Evolutionary conservation across 2,888 invertebrate genomes (phyloP).

Genomic region (Aplocera efformata): DNA sequence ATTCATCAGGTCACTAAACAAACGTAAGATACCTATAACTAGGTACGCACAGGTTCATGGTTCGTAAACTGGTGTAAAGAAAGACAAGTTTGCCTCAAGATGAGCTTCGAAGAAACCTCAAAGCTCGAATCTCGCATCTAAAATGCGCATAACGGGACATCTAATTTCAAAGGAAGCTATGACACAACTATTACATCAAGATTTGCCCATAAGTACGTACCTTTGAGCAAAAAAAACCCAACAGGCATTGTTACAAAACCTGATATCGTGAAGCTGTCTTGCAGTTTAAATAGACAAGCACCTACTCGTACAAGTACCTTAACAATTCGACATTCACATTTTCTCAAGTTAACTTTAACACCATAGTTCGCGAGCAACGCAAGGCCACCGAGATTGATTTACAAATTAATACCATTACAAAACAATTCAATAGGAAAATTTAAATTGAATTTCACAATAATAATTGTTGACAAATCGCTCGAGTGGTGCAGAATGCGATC

Average conservation of each 20-base stretch:
- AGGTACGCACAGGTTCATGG: too few relatives aligned
- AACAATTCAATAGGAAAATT: constrained; percentile 36
- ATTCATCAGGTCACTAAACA: constrained; percentile 4
- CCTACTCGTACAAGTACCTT: constrained; percentile 4
- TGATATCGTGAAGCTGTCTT: constrained; percentile 19
- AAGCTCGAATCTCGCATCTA: constrained; percentile 11
- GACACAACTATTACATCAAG: constrained; percentile 20
- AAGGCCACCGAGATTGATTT: constrained; percentile 37
- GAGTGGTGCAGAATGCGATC: constrained; percentile 55
- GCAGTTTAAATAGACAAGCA: constrained; percentile 10
- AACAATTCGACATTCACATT: constrained; percentile 21
- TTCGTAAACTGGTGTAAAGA: background rate
- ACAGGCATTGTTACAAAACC: constrained; percentile 34
- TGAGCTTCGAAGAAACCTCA: constrained; percentile 14
- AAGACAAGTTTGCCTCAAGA: constrained; percentile 5
- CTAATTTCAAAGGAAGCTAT: constrained; percentile 18
- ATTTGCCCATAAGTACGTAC: constrained; percentile 10
- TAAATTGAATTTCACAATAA: constrained; percentile 34
- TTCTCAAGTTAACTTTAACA: constrained; percentile 11
- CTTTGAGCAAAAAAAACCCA: constrained; percentile 23
- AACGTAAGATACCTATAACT: too few relatives aligned
- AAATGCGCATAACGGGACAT: constrained; percentile 21
- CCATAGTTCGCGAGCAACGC: constrained; percentile 5
- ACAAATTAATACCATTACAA: constrained; percentile 39
- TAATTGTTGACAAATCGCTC: constrained; percentile 63